Base-by-base conservation (phyloP, 2,888 invertebrate genomes). In the Smittia sp. region DNA sequence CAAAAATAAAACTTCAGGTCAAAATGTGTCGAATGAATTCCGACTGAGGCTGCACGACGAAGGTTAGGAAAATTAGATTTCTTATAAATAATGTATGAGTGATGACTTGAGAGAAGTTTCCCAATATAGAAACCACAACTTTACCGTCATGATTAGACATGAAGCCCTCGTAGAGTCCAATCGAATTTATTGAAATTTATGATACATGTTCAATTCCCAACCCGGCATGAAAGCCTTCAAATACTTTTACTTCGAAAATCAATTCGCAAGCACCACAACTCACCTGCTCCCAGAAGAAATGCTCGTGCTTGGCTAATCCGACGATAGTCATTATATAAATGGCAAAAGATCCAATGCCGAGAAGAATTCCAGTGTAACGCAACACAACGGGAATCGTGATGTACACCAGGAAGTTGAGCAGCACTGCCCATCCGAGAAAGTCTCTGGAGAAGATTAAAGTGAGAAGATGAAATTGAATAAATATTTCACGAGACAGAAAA, bases 351-450 rank as follows among this genome's bases (percentile, higher is more conserved):
- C 85, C 85, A 20, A 86, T 77, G 65, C 88, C 88, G 75, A 89
- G 82, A 66, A 87, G 82, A 52, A 86, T 75, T 20, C 81, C 84
- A 77, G 89, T 88, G 75, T 86, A 87, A 58, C 87, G 83, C 52
- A 91, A 81, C 73, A 90, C 84, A 74, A 92, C 82, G 0, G 92
- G 92, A 76, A 92, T 81, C 15, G 90, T 89, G 74, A 90, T 89
- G 80, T 90, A 91, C 67, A 90, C 86, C 67, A 91, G 83, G 79
- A 90, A 92, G 78, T 89, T 87, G 77, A 90, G 81, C 67, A 92
- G 83, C 75, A 92, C 83, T 25, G 88, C 85, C 91, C 91, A 91
- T 32, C 89, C 90, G 18, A 91, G 84, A 74, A 87, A 86, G 78
- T 90, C 89, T 75, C 90, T 85, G 75, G 84, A 83, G 38, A 39